Evolutionary conservation across 2,113 vertebrate species (phyloP), one percentile per base, ranked within the genome.

Genomic region (Syngnathus floridae): DNA sequence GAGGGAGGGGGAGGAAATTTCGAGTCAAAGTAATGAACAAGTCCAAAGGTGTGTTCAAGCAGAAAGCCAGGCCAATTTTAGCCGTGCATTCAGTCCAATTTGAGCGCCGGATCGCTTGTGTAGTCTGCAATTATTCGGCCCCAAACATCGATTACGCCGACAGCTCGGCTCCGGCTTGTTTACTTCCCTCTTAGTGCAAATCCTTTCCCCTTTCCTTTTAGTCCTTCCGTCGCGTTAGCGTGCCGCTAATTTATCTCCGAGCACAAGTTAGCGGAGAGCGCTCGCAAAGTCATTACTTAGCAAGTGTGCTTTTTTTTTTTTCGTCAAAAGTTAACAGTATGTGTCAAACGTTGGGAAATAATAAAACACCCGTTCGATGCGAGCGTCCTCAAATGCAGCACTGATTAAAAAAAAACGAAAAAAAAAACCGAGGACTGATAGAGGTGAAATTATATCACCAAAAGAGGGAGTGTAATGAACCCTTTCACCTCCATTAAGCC

Each of bases 401-500:
- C 40, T 65, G 45, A 67, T 71, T 77, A 52, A 22, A 40, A 4
- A 38, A 38, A 40, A 40, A 40, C 7, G 16, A 13, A 43, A 63
- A 71, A 78, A 72, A 43, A 55, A 55, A 55, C 16, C 16, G 7
- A 17, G 66, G 69, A 12, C 45, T 66, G 40, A 37, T 69, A 49
- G 60, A 80, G 64, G 55, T 36, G 64, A 75, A 72, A 70, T 77
- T 59, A 82, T 60, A 73, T 76, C 74, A 65, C 58, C 66, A 67
- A 73, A 79, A 73, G 77, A 73, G 65, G 72, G 64, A 77, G 71
- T 69, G 46, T 79, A 79, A 80, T 76, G 69, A 82, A 83, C 77
- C 69, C 46, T 84, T 84, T 83, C 79, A 81, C 81, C 81, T 79
- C 74, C 74, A 82, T 83, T 83, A 74, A 76, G 75, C 73, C 74